Percentiles rank a stretch among this genome's conserved stretches.
phyloP scores from a whole-genome alignment of 2,888 invertebrate genomes.

The Neoascia interrupta region DNA sequence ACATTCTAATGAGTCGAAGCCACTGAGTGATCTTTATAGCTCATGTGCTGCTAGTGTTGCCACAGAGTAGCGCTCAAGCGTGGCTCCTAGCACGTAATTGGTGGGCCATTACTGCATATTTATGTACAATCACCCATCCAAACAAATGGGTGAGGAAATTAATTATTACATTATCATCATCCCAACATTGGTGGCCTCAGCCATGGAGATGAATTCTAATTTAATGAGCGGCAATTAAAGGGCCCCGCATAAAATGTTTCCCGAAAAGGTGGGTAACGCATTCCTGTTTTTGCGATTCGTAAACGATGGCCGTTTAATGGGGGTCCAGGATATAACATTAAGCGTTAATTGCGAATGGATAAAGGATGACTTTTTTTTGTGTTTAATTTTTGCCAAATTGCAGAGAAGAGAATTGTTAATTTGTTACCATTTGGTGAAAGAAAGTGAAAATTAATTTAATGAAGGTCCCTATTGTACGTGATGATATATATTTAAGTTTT shows the following conservation, averaged over 20 bases:
- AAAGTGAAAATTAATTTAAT: conserved; percentile 16
- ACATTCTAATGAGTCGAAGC: too few species aligned
- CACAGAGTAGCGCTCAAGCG: neutral
- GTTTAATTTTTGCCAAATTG: conserved; percentile 17
- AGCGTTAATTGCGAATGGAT: conserved; percentile 50
- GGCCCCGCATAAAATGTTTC: conserved; percentile 17
- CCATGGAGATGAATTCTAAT: conserved; percentile 27
- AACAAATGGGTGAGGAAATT: conserved; percentile 18
- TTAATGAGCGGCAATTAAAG: conserved; percentile 40
- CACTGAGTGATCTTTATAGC: neutral
- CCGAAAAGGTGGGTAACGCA: conserved; percentile 17
- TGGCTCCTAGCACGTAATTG: conserved; percentile 9
- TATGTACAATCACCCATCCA: neutral
- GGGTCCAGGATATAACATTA: conserved; percentile 20
- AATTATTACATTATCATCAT: conserved; percentile 34
- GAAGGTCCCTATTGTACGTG: neutral
- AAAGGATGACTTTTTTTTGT: conserved; percentile 19
- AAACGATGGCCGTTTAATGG: conserved; percentile 45
- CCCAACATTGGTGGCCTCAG: conserved; percentile 9
- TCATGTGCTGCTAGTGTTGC: neutral
- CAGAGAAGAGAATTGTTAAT: neutral
- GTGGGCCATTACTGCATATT: conserved; percentile 15
- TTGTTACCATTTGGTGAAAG: neutral
- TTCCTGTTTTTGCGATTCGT: conserved; percentile 25
- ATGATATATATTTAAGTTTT: neutral